Evolutionary conservation across 2,113 vertebrate genomes (phyloP).

Genomic region (Myodes glareolus): DNA sequence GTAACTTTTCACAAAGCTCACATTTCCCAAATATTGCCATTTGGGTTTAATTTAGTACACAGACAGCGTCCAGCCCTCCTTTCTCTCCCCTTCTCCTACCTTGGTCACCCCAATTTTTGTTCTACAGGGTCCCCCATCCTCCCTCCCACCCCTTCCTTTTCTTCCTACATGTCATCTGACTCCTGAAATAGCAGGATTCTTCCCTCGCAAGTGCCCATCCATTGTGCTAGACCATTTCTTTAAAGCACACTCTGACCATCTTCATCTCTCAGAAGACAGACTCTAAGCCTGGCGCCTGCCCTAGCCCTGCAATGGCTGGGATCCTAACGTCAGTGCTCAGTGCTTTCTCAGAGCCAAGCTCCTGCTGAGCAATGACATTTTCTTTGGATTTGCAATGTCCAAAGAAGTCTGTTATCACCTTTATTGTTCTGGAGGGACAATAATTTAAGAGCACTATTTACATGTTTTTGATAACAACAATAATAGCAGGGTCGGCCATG

Average conservation of each 20-base stretch:
- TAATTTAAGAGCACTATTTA: slow-evolving; percentile 72
- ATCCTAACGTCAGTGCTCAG: not conserved
- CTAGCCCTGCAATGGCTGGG: not conserved
- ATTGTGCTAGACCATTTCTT: not conserved
- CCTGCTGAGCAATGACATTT: not conserved
- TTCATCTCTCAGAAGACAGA: not conserved
- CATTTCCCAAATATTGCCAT: not conserved
- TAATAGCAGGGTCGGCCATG: slow-evolving; percentile 69
- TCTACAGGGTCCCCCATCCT: not conserved
- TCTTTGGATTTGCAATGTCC: not conserved
- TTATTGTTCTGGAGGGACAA: slow-evolving; percentile 77
- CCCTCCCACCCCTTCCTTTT: not conserved
- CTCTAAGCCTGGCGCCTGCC: not conserved
- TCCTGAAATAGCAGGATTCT: not conserved
- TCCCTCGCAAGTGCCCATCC: not conserved
- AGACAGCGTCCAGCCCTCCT: not conserved
- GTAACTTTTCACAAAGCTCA: not conserved
- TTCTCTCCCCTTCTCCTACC: not conserved
- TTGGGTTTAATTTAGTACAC: not conserved
- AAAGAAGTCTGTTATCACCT: slow-evolving; percentile 62
- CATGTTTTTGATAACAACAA: slow-evolving; percentile 78
- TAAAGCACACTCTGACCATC: not conserved
- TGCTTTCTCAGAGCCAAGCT: not conserved
- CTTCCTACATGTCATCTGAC: not conserved
- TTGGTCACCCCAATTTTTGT: not conserved